These are phyloP conservation scores for Festucalex cinctus DNA, from an alignment of 2,113 vertebrate species.

Conservation along the genomic window DNA sequence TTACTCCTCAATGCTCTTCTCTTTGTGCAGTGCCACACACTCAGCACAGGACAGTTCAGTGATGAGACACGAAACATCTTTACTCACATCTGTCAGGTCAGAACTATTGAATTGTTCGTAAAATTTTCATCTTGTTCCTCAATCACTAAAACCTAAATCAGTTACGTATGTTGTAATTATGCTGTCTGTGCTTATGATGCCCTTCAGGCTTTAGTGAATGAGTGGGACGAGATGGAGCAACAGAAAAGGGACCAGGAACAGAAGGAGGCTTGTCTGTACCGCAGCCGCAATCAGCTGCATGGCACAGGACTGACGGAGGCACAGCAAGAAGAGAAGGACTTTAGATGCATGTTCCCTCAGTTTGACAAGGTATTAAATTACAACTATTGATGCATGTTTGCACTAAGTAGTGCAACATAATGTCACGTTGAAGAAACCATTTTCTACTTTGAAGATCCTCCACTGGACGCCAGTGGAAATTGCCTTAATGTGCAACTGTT, in stretches of 20 bases:
- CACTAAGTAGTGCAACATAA: too few relatives aligned
- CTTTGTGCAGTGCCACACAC: constrained; percentile 80
- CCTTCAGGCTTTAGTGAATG: constrained; percentile 75
- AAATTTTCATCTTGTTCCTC: not conserved
- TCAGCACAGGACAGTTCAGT: constrained; percentile 80
- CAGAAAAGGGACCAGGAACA: constrained; percentile 75
- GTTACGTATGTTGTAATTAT: not conserved
- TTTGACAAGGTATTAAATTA: constrained; percentile 72
- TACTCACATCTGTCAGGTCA: constrained; percentile 90
- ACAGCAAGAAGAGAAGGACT: constrained; percentile 87
- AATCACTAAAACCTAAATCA: not conserved
- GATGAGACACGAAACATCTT: constrained; percentile 78
- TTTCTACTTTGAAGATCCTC: too few relatives aligned
- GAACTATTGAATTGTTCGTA: not conserved
- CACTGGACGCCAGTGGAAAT: too few relatives aligned
- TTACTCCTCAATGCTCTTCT: constrained; percentile 84
- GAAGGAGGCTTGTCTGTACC: constrained; percentile 81
- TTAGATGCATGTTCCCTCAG: constrained; percentile 81
- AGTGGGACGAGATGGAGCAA: constrained; percentile 92
- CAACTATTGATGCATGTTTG: too few relatives aligned
- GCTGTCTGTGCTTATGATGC: not conserved
- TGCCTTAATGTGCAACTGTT: too few relatives aligned
- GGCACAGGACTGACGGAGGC: constrained; percentile 78
- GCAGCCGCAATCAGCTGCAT: constrained; percentile 74
- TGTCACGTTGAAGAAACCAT: too few relatives aligned